Percentiles rank a stretch among this genome's conserved stretches.
These are phyloP conservation scores for Mythimna albipuncta DNA, from an alignment of 2,888 invertebrate genomes.

Conservation along the genomic window DNA sequence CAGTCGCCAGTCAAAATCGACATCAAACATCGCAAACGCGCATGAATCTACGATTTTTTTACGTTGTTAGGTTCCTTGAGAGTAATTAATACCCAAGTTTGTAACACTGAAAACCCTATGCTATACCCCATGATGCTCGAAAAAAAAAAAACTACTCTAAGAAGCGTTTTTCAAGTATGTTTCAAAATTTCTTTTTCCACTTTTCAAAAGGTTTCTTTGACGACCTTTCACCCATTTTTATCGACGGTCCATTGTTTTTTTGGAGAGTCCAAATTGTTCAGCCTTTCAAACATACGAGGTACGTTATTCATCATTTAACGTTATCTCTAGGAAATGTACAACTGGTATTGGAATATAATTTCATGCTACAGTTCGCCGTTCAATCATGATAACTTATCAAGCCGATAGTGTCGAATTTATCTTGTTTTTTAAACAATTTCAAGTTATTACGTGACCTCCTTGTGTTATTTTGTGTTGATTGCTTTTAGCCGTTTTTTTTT, in stretches of 20 bases:
- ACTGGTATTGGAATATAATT: conserved; percentile 37
- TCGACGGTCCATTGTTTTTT: neutral
- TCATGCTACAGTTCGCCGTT: conserved; percentile 27
- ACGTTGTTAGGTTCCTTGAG: no score
- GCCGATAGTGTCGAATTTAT: conserved; percentile 58
- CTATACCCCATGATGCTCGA: no score
- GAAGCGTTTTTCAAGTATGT: no score
- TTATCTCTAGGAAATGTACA: conserved; percentile 40
- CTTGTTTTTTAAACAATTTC: conserved; percentile 65
- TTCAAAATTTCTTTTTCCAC: no score
- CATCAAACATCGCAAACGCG: no score
- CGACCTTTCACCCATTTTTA: neutral
- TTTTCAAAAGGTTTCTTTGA: no score
- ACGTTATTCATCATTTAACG: neutral
- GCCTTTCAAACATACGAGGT: neutral
- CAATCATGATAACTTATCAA: conserved; percentile 64
- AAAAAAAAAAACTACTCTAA: no score
- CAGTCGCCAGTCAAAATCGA: no score
- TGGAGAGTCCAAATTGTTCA: conserved; percentile 11
- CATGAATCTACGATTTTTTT: no score
- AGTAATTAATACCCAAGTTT: no score
- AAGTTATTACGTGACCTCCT: conserved; percentile 64
- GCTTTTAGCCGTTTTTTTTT: conserved; percentile 19
- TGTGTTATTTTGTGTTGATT: conserved; percentile 47
- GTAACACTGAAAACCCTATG: no score